Evolutionary conservation across 30 jellyfish, hydroid and myxozoan species (phyloP).

Genomic region (Cassiopea andromeda): DNA sequence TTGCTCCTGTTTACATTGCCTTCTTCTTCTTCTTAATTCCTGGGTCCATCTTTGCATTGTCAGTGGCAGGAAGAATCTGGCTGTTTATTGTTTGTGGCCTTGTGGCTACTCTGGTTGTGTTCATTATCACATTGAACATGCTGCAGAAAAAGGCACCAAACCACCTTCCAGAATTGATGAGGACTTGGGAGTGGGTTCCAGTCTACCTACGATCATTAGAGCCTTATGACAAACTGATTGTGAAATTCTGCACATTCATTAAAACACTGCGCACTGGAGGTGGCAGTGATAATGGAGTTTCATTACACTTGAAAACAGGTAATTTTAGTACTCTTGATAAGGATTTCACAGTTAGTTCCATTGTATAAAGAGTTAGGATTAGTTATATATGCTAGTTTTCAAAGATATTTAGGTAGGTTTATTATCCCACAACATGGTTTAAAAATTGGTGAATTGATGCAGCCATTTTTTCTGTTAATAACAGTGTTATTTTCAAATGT

Average conservation of each 20-base stretch:
- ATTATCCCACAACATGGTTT: too few species aligned
- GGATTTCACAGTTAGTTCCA: slow-evolving; percentile 8
- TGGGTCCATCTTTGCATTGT: slow-evolving; percentile 71
- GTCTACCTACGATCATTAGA: slow-evolving; percentile 83
- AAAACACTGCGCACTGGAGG: slow-evolving; percentile 26
- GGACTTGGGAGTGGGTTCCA: slow-evolving; percentile 94
- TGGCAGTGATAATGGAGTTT: slow-evolving; percentile 20
- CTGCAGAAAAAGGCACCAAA: slow-evolving; percentile 70
- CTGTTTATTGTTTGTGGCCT: slow-evolving; percentile 64
- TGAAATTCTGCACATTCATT: slow-evolving; percentile 22
- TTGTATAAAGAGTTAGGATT: not conserved
- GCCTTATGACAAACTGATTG: slow-evolving; percentile 77
- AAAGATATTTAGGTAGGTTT: too few species aligned
- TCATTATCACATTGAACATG: slow-evolving; percentile 61
- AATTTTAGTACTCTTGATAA: slow-evolving; percentile 32
- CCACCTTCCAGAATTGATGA: slow-evolving; percentile 58
- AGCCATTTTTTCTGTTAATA: too few species aligned
- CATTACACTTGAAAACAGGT: slow-evolving; percentile 54
- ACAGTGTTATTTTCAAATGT: too few species aligned
- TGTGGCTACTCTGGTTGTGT: slow-evolving; percentile 18
- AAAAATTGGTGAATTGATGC: too few species aligned
- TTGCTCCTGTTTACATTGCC: slow-evolving; percentile 83
- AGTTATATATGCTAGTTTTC: not conserved
- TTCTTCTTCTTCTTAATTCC: slow-evolving; percentile 81
- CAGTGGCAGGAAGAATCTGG: slow-evolving; percentile 83